These are phyloP conservation scores for Nothobranchius kuhntae DNA, from an alignment of 2,113 vertebrate species.

Conservation along the genomic window DNA sequence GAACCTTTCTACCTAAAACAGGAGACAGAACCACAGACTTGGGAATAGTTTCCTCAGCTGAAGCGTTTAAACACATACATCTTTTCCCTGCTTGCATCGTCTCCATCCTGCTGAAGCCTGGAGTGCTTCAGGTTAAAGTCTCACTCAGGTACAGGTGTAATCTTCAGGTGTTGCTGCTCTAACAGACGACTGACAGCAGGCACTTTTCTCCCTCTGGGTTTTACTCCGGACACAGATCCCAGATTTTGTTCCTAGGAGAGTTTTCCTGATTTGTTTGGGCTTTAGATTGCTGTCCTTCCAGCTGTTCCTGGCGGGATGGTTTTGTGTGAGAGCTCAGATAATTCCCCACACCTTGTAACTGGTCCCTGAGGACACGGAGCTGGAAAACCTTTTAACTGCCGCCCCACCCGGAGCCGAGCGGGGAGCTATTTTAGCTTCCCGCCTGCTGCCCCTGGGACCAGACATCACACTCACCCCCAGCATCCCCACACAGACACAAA, in stretches of 20 bases:
- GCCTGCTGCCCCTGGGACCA: constrained; percentile 67
- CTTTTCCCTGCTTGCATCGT: constrained; percentile 18
- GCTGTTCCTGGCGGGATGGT: constrained; percentile 52
- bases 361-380: constrained; percentile 60
- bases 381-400: constrained; percentile 61
- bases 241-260: neutral
- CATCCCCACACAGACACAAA: constrained; percentile 11
- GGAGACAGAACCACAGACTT: too few relatives aligned
- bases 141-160: constrained; percentile 51
- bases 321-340: constrained; percentile 60
- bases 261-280: constrained; percentile 14
- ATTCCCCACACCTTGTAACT: constrained; percentile 59
- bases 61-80: constrained; percentile 4
- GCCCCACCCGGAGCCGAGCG: constrained; percentile 45
- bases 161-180: constrained; percentile 32
- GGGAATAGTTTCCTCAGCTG: too few relatives aligned
- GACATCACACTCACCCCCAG: constrained; percentile 62
- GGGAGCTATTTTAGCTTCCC: constrained; percentile 66
- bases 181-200: constrained; percentile 23
- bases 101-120: constrained; percentile 8
- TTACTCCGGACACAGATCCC: neutral
- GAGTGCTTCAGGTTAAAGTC: constrained; percentile 25
- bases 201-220: constrained; percentile 5
- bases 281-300: constrained; percentile 55
- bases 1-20: too few relatives aligned